Conservation (phyloP, 1,140 invertebrate genomes). For the Caligus rogercresseyi region DNA sequence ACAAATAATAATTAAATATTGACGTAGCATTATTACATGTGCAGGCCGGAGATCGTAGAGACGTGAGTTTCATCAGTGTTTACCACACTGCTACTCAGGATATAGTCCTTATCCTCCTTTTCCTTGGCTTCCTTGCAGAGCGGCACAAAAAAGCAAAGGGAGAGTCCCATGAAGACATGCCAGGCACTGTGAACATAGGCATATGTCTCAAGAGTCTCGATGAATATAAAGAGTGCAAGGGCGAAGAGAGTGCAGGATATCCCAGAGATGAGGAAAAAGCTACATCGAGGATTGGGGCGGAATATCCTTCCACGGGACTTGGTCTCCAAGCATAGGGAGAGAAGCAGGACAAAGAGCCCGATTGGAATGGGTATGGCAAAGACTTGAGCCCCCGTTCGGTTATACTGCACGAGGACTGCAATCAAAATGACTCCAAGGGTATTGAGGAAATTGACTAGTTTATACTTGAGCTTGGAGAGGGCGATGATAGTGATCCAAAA, state of each 20-base stretch:
- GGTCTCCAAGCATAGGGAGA: constrained; percentile 32
- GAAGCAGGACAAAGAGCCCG: constrained; percentile 40
- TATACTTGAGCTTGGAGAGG: constrained; percentile 53
- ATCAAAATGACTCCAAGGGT: constrained; percentile 53
- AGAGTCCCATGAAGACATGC: constrained; percentile 65
- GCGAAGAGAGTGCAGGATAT: constrained; percentile 48
- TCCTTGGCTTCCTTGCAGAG: not conserved
- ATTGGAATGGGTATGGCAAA: constrained; percentile 53
- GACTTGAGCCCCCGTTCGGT: constrained; percentile 60
- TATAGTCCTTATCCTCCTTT: not conserved
- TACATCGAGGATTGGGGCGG: constrained; percentile 25
- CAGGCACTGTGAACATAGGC: constrained; percentile 69
- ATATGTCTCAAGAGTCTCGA: constrained; percentile 51
- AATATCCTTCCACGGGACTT: constrained; percentile 13
- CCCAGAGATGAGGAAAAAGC: constrained; percentile 45
- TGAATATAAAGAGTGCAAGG: constrained; percentile 56
- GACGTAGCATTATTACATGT: too few relatives aligned
- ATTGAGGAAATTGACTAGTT: constrained; percentile 45
- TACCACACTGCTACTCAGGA: too few relatives aligned
- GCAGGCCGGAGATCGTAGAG: too few relatives aligned
- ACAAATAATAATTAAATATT: too few relatives aligned
- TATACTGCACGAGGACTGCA: constrained; percentile 58
- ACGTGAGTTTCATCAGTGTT: too few relatives aligned
- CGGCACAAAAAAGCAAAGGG: constrained; percentile 60
- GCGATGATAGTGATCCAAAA: constrained; percentile 82